Conservation (phyloP, 2,888 invertebrate species). For the Gryllus longicercus region DNA sequence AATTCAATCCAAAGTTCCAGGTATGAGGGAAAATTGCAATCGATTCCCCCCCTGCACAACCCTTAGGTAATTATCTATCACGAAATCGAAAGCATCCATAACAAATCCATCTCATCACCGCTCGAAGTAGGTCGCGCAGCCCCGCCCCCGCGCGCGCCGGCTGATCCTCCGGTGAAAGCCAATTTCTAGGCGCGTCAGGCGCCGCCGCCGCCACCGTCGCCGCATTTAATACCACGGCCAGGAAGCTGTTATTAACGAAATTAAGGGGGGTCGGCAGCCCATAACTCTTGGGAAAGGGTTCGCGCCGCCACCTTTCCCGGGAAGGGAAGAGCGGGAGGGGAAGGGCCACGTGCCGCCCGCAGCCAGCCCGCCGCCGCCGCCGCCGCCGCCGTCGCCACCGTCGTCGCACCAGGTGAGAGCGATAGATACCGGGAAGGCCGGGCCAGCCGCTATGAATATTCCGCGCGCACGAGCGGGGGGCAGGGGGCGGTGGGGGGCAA, state of each 20-base stretch:
- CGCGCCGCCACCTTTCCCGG: background rate
- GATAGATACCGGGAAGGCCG: background rate
- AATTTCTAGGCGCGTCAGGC: background rate
- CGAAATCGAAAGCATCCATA: background rate
- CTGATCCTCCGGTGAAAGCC: slow-evolving; percentile 1
- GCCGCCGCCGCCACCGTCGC: background rate
- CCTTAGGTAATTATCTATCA: background rate
- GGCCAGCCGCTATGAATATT: background rate
- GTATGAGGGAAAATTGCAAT: too few relatives aligned
- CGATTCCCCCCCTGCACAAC: background rate
- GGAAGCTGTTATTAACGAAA: slow-evolving; percentile 1
- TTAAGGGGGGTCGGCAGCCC: background rate
- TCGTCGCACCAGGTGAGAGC: background rate
- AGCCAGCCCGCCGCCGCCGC: too few relatives aligned
- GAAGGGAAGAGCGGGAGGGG: too few relatives aligned
- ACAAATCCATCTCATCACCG: background rate
- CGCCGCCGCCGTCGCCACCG: too few relatives aligned
- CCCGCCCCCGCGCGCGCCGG: background rate
- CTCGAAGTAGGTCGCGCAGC: background rate
- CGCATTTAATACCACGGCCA: background rate
- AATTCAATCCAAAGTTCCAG: too few relatives aligned
- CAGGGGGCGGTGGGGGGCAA: too few relatives aligned
- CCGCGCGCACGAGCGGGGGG: background rate
- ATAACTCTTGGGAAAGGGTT: background rate
- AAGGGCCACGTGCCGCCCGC: background rate